Base-by-base conservation (phyloP, 2,888 invertebrate species). In the Caradrina kadenii region DNA sequence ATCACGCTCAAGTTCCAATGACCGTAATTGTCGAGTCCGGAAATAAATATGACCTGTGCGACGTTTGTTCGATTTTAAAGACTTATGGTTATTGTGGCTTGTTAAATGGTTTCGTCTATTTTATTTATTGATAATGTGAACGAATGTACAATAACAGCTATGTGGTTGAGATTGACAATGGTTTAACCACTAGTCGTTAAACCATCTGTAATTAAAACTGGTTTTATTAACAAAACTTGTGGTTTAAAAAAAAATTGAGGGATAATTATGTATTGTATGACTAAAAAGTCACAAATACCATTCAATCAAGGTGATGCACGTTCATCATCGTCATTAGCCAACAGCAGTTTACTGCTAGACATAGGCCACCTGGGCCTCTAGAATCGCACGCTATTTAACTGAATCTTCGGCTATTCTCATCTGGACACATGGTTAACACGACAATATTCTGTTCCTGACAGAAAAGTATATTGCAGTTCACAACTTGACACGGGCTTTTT, bases 1-100 rank as follows among this genome's bases (percentile, higher is more conserved):
- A 92, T 93, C 91, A 92, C 93, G 93, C 90, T 93, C 88, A 90
- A 91, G 89, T 91, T 91, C 88, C 88, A 93, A 91, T 94, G 91
- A 92, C 92, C 91, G 92, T 92, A 91, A 93, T 93, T 93, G 92
- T 93, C 85, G 90, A 88, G 86, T 88, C 82, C 86, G 79, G 85
- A 89, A 91, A 88, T 90, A 91, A 90, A 90, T 89, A 89, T 87
- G 80, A 82, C 76, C 79, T 76, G 77, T 80, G 80, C 82, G 84
- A 86, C 82, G 80, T 79, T 80, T 79, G 82, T 88, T 87, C 86
- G 84, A 89, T 87, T 87, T 87, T 53, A 67, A 69, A 78, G 63
- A 65, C 45, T 69, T 66, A 66, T 49, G 56, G 42, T 55, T 45
- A 61, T 45, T 50, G 63, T 50, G 54, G 31, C 35, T 60, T 52